These are phyloP conservation scores for Acanthosoma haemorrhoidale DNA, from an alignment of 2,888 invertebrate genomes.

Conservation along the genomic window DNA sequence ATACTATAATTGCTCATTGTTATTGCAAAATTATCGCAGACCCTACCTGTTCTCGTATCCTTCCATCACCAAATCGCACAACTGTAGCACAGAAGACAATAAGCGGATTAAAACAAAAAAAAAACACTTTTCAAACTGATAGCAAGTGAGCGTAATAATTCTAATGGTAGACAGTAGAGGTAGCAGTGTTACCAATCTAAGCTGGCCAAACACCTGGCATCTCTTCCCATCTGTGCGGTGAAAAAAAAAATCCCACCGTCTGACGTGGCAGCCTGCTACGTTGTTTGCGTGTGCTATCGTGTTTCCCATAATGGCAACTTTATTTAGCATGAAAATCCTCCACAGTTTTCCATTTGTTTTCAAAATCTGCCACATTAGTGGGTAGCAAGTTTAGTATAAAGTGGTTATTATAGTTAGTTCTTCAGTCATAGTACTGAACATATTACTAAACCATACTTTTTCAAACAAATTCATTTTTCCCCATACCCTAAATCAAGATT, in stretches of 20 bases:
- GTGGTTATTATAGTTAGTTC: too few species aligned
- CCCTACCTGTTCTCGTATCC: background rate
- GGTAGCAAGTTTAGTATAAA: too few species aligned
- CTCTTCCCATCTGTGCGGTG: background rate
- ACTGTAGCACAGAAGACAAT: background rate
- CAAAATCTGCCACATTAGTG: too few species aligned
- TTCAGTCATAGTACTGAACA: too few species aligned
- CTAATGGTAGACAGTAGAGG: conserved; percentile 6
- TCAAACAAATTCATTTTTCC: too few species aligned
- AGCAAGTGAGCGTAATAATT: background rate
- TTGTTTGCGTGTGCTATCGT: background rate
- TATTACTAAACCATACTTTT: too few species aligned
- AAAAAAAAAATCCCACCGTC: background rate
- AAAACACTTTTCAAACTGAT: background rate
- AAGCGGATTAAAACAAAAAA: background rate
- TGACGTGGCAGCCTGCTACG: background rate
- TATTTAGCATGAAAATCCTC: too few species aligned
- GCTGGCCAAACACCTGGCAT: background rate
- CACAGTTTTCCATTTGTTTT: too few species aligned
- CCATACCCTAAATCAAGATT: too few species aligned
- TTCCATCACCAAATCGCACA: background rate
- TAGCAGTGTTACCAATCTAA: conserved; percentile 12
- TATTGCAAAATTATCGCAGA: background rate
- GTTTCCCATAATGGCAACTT: background rate
- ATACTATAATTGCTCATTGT: background rate